phyloP scores from a whole-genome alignment of 23 tunicate genomes.

The Diplosoma virens region DNA sequence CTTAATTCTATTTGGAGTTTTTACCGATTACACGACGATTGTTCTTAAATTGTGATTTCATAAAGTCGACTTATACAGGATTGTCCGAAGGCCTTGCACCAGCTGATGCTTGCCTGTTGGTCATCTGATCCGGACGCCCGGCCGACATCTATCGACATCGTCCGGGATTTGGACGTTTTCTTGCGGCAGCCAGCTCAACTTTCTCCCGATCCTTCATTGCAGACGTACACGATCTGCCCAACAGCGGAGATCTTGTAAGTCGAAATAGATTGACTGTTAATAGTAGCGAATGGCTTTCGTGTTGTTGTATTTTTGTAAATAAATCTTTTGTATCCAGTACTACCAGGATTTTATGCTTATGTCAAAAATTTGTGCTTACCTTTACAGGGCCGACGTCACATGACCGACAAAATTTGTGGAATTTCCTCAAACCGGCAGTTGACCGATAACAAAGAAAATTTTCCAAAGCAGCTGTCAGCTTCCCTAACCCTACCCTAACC shows the following conservation, averaged over 20 bases:
- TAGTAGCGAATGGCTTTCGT: too few relatives aligned
- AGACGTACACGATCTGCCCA: neutral
- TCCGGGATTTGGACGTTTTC: conserved; percentile 38
- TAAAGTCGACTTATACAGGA: conserved; percentile 5
- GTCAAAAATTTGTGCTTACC: too few relatives aligned
- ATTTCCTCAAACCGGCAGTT: too few relatives aligned
- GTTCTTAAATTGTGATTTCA: neutral
- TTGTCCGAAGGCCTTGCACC: conserved; percentile 82
- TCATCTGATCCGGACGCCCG: conserved; percentile 51
- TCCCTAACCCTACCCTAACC: too few relatives aligned
- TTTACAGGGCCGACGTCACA: too few relatives aligned
- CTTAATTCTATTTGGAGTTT: neutral
- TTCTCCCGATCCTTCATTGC: neutral
- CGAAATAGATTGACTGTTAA: too few relatives aligned
- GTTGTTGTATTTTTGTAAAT: too few relatives aligned
- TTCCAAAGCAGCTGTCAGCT: too few relatives aligned
- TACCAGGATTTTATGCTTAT: too few relatives aligned
- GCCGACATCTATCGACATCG: conserved; percentile 58
- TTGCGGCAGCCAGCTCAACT: conserved; percentile 36
- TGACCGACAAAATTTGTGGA: too few relatives aligned
- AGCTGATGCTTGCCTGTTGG: conserved; percentile 87
- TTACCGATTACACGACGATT: neutral
- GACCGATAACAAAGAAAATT: too few relatives aligned
- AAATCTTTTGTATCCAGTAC: too few relatives aligned
- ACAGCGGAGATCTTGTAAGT: neutral